Evolutionary conservation across 2,888 invertebrate genomes (phyloP), one percentile per base, ranked within the genome.

Genomic region (Nomada fucata): DNA sequence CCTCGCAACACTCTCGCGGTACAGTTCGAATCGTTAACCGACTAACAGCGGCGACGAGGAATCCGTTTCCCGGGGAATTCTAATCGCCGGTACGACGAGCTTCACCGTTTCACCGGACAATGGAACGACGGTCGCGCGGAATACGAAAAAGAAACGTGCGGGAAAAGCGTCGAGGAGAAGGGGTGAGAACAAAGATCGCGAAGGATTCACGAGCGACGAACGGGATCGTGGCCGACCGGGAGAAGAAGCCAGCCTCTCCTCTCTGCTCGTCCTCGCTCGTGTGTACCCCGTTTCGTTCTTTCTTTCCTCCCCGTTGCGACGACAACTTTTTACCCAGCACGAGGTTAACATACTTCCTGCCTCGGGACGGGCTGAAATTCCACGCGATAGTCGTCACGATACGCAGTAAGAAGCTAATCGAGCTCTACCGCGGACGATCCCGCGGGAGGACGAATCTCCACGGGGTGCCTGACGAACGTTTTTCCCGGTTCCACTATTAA

Each of bases 291-390:
- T 52, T 61, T 70, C 60, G 44, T 57, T 47, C 74, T 77, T 87
- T 78, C 82, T 63, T 79, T 74, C 73, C 73, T 60, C 70, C 75
- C 57, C 65, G 75, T 63, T n/a, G 77, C 73, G 72, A 79, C 79
- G 85, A 88, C 89, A 83, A 89, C 88, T 91, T 91, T 90, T 91
- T 91, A 70, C 78, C 64, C 71, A 59, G 61, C 79, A 85, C 88
- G 80, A 84, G 86, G 81, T 81, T 86, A 85, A 87, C 89, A 89
- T 89, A 91, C 90, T 89, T 89, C 88, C 90, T 91, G 90, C 80
- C 88, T 77, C 82, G 83, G 75, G 82, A 84, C 89, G 85, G 83
- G 74, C 85, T 87, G 79, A 88, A 90, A 89, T 90, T 90, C 90
- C 86, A 79, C 79, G 82, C 85, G 82, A 85, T 86, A 87, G 89